A percentile compares a stretch with the other conserved stretches of the same genome.
Conservation (phyloP, 2,888 invertebrate genomes). For the Tanytarsus gracilentus region DNA sequence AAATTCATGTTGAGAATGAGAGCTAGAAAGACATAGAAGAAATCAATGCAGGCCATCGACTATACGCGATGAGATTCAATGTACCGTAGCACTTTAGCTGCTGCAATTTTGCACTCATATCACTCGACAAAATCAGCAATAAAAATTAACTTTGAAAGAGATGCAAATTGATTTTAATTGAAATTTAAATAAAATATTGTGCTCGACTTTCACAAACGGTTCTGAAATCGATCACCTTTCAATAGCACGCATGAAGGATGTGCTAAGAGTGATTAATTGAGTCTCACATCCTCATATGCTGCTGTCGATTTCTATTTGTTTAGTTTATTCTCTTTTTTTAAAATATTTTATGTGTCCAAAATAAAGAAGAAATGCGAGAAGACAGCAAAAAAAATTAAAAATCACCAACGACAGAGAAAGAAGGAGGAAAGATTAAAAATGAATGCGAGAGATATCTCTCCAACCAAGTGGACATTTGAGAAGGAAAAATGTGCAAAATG, state of each 20-base stretch:
- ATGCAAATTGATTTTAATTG: constrained; percentile 9
- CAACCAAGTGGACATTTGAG: background rate
- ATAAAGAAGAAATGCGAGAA: too few relatives aligned
- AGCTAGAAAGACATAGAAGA: constrained; percentile 4
- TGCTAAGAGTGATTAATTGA: too few relatives aligned
- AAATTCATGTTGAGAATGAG: background rate
- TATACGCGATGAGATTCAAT: constrained; percentile 18
- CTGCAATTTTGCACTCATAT: background rate
- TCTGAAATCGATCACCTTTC: too few relatives aligned
- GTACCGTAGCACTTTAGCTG: background rate
- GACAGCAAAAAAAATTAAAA: too few relatives aligned
- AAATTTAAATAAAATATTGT: background rate
- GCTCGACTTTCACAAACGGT: background rate
- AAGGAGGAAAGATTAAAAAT: constrained; percentile 15
- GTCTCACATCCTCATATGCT: too few relatives aligned
- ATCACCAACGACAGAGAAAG: background rate
- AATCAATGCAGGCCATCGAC: constrained; percentile 24
- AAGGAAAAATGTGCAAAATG: constrained; percentile 10
- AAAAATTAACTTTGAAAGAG: too few relatives aligned
- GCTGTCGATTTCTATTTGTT: too few relatives aligned
- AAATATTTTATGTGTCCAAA: too few relatives aligned
- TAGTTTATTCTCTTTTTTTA: too few relatives aligned
- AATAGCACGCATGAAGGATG: too few relatives aligned
- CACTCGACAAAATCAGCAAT: too few relatives aligned
- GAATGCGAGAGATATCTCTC: constrained; percentile 20